A percentile compares a stretch with the other conserved stretches of the same genome.
Evolutionary conservation across 2,113 vertebrate species (phyloP).

Genomic region (Tylochromis polylepis): DNA sequence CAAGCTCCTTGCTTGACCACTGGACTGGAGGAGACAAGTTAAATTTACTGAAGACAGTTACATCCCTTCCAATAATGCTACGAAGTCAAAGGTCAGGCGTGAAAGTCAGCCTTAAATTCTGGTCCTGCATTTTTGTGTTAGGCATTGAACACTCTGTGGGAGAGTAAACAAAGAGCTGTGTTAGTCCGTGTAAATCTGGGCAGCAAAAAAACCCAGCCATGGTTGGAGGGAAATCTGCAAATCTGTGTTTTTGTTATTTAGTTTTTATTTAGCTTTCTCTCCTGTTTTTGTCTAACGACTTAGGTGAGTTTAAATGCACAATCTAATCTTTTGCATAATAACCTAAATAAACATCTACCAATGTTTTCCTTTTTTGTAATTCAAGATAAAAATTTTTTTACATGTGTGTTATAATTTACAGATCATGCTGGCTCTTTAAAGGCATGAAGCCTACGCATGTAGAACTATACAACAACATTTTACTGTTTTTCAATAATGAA

Average conservation of each 20-base stretch:
- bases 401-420: background rate
- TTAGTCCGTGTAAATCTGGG: background rate
- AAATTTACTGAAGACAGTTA: conserved; percentile 41
- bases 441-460: background rate
- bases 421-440: background rate
- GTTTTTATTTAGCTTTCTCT: background rate
- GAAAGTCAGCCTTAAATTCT: conserved; percentile 11
- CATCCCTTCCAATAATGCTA: conserved; percentile 20
- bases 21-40: conserved; percentile 2
- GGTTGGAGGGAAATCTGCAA: background rate
- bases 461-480: background rate
- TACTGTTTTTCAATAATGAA: background rate
- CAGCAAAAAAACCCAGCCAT: background rate
- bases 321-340: background rate
- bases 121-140: conserved; percentile 34
- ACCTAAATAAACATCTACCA: background rate
- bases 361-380: background rate
- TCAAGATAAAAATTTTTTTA: background rate
- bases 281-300: background rate
- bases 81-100: conserved; percentile 34
- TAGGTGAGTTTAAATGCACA: background rate
- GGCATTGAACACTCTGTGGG: background rate
- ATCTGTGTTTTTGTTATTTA: background rate
- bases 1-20: conserved; percentile 3
- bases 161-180: conserved; percentile 13